Evolutionary conservation across 1,140 invertebrate genomes (phyloP).

Genomic region (Drosophila micromelanica): DNA sequence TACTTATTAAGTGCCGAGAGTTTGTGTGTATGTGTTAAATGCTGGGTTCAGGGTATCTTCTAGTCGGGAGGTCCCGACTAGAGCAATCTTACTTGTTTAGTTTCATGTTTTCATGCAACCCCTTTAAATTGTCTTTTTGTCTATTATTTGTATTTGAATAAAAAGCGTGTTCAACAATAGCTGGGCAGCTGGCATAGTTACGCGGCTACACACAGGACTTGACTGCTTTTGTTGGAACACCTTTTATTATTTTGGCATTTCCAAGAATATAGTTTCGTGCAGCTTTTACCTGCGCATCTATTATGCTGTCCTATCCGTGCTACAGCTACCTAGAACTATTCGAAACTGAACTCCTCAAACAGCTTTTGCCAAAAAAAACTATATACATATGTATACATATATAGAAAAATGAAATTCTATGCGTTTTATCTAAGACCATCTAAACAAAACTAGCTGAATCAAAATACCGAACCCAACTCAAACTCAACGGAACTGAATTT

Average conservation of each 20-base stretch:
- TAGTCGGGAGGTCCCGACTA: too few species aligned
- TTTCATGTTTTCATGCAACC: not conserved
- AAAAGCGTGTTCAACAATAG: not conserved
- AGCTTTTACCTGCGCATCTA: constrained; percentile 46
- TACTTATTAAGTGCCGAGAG: too few species aligned
- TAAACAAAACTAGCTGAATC: constrained; percentile 37
- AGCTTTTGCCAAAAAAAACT: constrained; percentile 1
- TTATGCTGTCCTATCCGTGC: not conserved
- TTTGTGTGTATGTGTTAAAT: too few species aligned
- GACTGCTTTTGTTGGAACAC: not conserved
- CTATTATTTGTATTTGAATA: not conserved
- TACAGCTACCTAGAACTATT: constrained; percentile 35
- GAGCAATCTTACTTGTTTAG: too few species aligned
- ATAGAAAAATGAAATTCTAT: constrained; percentile 12
- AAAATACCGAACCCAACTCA: constrained; percentile 1
- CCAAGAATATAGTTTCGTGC: constrained; percentile 1
- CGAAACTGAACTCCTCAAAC: constrained; percentile 22
- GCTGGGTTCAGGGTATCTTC: too few species aligned
- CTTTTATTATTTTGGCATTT: constrained; percentile 22
- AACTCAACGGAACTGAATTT: constrained; percentile 42
- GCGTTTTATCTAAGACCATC: constrained; percentile 26
- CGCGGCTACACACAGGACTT: constrained; percentile 3
- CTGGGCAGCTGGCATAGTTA: not conserved
- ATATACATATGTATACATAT: too few species aligned
- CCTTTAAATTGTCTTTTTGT: too few species aligned